Conservation (phyloP, 2,797 vertebrate species). For the Eutrigla gurnardus region DNA sequence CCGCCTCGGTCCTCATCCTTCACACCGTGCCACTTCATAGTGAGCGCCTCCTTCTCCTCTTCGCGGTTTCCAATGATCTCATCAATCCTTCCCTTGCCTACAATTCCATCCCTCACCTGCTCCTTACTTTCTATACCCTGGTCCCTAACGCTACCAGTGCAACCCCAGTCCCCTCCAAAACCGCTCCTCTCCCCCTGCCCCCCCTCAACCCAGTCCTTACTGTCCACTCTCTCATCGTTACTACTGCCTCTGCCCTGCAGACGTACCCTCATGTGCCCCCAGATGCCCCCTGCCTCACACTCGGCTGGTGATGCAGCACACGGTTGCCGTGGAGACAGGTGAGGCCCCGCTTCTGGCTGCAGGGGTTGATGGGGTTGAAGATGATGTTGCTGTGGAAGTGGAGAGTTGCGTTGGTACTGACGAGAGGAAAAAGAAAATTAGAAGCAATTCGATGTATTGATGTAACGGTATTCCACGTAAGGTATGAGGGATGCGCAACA, state of each 20-base stretch:
- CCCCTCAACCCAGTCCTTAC: slow-evolving; percentile 66
- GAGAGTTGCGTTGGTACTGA: slow-evolving; percentile 85
- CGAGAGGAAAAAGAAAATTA: slow-evolving; percentile 18
- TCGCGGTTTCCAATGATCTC: slow-evolving; percentile 30
- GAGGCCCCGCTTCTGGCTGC: slow-evolving; percentile 86
- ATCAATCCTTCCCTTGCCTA: slow-evolving; percentile 22
- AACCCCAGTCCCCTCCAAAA: slow-evolving; percentile 62
- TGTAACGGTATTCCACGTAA: neutral
- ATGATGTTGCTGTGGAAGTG: slow-evolving; percentile 88
- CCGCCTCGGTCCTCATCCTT: slow-evolving; percentile 48
- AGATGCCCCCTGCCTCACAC: slow-evolving; percentile 85
- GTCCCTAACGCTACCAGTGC: slow-evolving; percentile 49
- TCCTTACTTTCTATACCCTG: slow-evolving; percentile 62
- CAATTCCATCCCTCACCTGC: slow-evolving; percentile 81
- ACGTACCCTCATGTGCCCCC: slow-evolving; percentile 81
- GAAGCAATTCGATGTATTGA: slow-evolving; percentile 8
- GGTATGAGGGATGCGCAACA: neutral
- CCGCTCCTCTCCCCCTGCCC: slow-evolving; percentile 48
- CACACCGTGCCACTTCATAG: slow-evolving; percentile 43
- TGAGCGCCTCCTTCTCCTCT: slow-evolving; percentile 44
- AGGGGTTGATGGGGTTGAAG: slow-evolving; percentile 86
- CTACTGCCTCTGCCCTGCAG: slow-evolving; percentile 56
- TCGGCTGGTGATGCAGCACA: slow-evolving; percentile 91
- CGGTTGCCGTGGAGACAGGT: slow-evolving; percentile 90
- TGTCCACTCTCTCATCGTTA: slow-evolving; percentile 53